Base-by-base conservation (phyloP, 2,888 invertebrate genomes). In the Nomada fucata region DNA sequence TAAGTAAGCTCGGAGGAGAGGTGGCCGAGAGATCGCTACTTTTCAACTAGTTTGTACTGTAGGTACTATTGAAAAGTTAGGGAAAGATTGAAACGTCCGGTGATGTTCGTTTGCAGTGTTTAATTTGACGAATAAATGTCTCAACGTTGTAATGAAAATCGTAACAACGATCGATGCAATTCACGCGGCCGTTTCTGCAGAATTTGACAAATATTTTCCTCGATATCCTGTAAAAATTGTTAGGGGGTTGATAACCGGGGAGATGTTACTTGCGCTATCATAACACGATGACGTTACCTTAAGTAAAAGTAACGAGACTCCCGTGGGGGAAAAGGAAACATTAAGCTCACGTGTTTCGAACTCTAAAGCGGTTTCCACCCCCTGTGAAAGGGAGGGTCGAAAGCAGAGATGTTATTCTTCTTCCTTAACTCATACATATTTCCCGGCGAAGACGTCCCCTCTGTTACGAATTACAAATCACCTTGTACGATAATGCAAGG, bases 351-450 rank as follows among this genome's bases (percentile, higher is more conserved):
- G 87, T 86, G 86, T 86, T 86, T 83, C 80, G 76, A 86, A 78
- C 80, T 80, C 74, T 59, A 83, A 78, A 85, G 83, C 85, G 85
- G 78, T 85, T 86, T 83, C 64, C 87, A 63, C 67, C 83, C 75
- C 44, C 61, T 29, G 42, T 42, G 11, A 18, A 18, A n/a, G 59
- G 76, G 68, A 72, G 85, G 82, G 79, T 74, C 75, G 84, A 63
- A 76, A 50, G 82, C 83, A 78, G 86, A 88, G 84, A 88, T 83
- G 88, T 86, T 86, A 83, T 88, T 85, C 88, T 84, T 88, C 88
- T 85, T 88, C 76, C 79, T 86, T 73, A 85, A 88, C 85, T 88
- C 88, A 88, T 88, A 88, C 87, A 88, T 88, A 88, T 88, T 88
- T 85, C 84, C 71, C 57, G 63, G 72, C 61, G 53, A 72, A 76